Conservation (phyloP, 2,797 vertebrate genomes). For the Sebastes goodei region DNA sequence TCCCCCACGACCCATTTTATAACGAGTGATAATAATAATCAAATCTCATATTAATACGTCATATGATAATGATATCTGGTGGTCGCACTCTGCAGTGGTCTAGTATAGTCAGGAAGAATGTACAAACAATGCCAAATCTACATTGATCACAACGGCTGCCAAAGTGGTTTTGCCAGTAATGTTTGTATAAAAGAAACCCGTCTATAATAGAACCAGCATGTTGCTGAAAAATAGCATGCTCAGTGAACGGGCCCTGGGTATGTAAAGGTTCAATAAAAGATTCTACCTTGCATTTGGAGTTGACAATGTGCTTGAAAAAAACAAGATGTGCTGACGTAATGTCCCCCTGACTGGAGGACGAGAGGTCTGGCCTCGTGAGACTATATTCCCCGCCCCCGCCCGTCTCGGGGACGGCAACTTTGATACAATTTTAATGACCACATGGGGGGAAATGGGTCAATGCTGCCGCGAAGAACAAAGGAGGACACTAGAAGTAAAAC, state of each 20-base stretch:
- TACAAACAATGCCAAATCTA: not conserved
- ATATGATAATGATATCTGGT: too few species aligned
- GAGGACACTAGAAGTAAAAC: conserved; percentile 5
- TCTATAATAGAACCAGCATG: not conserved
- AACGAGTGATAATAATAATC: too few species aligned
- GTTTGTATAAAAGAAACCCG: too few species aligned
- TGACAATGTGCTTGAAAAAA: conserved; percentile 21
- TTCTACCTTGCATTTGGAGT: not conserved
- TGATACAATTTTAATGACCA: conserved; percentile 81
- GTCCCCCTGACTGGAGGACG: conserved; percentile 43
- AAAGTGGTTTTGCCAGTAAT: too few species aligned
- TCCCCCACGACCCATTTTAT: too few species aligned
- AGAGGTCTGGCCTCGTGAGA: conserved; percentile 59
- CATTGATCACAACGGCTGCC: too few species aligned
- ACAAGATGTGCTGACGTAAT: conserved; percentile 60
- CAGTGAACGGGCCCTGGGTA: not conserved
- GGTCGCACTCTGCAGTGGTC: too few species aligned
- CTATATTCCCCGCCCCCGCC: conserved; percentile 44
- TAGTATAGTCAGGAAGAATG: not conserved
- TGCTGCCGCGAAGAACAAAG: conserved; percentile 63
- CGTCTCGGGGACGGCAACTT: conserved; percentile 50
- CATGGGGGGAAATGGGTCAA: conserved; percentile 74
- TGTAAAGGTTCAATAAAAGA: conserved; percentile 3
- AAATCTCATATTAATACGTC: too few species aligned
- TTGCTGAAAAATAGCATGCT: not conserved